phyloP scores from a whole-genome alignment of 2,888 invertebrate genomes.

The Mesoligia furuncula region DNA sequence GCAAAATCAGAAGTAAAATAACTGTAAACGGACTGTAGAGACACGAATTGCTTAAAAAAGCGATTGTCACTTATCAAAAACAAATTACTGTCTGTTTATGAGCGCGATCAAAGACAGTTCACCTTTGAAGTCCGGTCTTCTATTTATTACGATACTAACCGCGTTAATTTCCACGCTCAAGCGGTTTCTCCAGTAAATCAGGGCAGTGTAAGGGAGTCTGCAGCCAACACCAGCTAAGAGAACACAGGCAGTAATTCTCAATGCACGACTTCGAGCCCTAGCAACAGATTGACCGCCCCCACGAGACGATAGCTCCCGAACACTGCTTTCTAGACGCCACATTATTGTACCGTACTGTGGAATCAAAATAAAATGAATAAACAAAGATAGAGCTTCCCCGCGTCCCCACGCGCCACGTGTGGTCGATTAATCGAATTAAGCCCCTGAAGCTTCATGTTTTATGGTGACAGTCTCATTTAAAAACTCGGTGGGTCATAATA shows the following conservation, averaged over 20 bases:
- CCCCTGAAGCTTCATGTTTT: no score
- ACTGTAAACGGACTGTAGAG: no score
- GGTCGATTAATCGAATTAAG: no score
- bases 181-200: slow-evolving; percentile 92
- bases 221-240: slow-evolving; percentile 92
- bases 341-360: slow-evolving; percentile 82
- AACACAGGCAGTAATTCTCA: slow-evolving; percentile 93
- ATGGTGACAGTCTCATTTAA: no score
- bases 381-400: no score
- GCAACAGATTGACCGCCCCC: slow-evolving; percentile 91
- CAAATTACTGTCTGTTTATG: neutral
- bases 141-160: slow-evolving; percentile 70
- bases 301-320: slow-evolving; percentile 91
- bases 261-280: slow-evolving; percentile 92
- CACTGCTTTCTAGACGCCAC: slow-evolving; percentile 92
- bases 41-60: neutral
- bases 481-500: no score
- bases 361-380: neutral
- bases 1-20: no score
- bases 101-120: neutral
- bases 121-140: no score
- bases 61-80: neutral
- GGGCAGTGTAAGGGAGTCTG: slow-evolving; percentile 93
- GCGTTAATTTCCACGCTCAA: slow-evolving; percentile 85
- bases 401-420: no score